phyloP scores from a whole-genome alignment of 1,140 invertebrate species.

The Sycobia sp. region DNA sequence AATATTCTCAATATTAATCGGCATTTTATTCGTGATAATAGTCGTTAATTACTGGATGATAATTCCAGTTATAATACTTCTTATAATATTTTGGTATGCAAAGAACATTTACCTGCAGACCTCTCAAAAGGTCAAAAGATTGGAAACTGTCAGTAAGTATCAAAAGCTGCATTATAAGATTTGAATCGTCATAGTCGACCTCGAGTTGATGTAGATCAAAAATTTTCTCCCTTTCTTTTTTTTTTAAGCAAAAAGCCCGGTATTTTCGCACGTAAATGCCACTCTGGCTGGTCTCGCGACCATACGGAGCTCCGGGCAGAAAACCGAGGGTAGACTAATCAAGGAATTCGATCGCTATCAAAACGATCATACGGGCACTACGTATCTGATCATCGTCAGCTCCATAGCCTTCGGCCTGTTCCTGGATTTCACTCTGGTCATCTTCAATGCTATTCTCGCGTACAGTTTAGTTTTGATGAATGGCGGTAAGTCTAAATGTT shows the following conservation, averaged over 20 bases:
- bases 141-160: conserved; percentile 60
- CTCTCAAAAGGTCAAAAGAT: conserved; percentile 66
- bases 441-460: conserved; percentile 46
- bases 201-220: no score
- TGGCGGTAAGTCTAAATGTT: conserved; percentile 49
- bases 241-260: conserved; percentile 72
- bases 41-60: conserved; percentile 67
- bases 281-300: conserved; percentile 80
- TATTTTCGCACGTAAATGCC: conserved; percentile 82
- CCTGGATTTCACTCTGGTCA: conserved; percentile 43
- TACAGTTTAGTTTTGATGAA: conserved; percentile 57
- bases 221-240: no score
- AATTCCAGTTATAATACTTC: conserved; percentile 63
- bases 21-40: conserved; percentile 63
- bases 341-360: conserved; percentile 73
- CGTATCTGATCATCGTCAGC: conserved; percentile 67
- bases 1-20: conserved; percentile 51
- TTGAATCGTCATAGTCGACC: background rate
- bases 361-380: conserved; percentile 70
- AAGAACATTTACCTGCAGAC: conserved; percentile 68
- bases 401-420: conserved; percentile 63
- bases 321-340: conserved; percentile 67
- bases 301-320: conserved; percentile 73
- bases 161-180: no score
- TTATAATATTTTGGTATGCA: conserved; percentile 62